Conservation (phyloP, 2,888 invertebrate species). For the Romanomermis culicivorax region DNA sequence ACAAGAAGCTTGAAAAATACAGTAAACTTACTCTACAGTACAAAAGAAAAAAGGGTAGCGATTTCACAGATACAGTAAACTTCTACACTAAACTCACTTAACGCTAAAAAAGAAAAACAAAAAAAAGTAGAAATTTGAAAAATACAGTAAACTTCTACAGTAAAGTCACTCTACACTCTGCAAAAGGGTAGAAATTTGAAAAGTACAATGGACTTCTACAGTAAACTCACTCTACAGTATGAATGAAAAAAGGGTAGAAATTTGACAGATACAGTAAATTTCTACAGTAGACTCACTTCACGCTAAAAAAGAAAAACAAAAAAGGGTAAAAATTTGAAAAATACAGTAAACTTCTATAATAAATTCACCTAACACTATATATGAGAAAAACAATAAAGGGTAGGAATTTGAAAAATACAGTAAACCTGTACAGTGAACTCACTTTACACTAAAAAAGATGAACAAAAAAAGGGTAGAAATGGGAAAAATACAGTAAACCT, state of each 20-base stretch:
- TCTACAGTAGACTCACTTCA: not conserved
- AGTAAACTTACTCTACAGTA: conserved; percentile 1
- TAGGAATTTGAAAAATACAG: not conserved
- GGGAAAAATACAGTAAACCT: not conserved
- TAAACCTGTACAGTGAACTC: not conserved
- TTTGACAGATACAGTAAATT: not conserved
- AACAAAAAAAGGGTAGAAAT: not conserved
- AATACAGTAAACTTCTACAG: not conserved
- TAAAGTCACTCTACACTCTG: conserved; percentile 1
- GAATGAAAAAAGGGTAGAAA: no score
- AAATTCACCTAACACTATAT: no score
- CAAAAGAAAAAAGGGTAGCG: no score
- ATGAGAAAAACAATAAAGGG: no score
- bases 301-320: no score
- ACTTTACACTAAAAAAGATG: conserved; percentile 2
- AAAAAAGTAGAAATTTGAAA: no score
- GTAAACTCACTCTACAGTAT: no score
- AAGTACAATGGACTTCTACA: not conserved
- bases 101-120: no score
- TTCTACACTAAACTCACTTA: no score
- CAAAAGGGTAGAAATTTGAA: not conserved
- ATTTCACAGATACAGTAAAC: not conserved
- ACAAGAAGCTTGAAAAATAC: no score
- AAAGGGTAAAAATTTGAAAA: not conserved
- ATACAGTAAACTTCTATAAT: not conserved